Conservation (phyloP, 2,888 invertebrate genomes). For the Leptothorax acervorum region DNA sequence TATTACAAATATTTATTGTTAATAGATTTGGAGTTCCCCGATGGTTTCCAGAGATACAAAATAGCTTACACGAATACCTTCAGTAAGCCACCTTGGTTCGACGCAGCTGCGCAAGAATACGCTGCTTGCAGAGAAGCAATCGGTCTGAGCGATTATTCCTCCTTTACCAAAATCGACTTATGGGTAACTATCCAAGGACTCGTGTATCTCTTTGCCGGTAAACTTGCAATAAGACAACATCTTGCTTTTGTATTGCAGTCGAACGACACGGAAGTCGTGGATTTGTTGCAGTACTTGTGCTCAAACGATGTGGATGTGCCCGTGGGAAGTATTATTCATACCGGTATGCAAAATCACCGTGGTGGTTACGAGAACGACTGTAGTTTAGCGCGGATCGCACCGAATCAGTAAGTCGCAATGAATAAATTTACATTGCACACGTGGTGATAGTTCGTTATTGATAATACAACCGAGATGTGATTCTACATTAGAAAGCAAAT, state of each 20-base stretch:
- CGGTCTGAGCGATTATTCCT: conserved; percentile 98
- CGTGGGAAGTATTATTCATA: conserved; percentile 97
- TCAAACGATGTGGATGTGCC: conserved; percentile 98
- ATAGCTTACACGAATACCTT: conserved; percentile 94
- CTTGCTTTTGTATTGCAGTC: conserved; percentile 87
- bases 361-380: conserved; percentile 99
- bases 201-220: neutral
- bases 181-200: conserved; percentile 88
- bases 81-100: conserved; percentile 97
- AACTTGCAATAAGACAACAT: neutral
- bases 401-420: conserved; percentile 91
- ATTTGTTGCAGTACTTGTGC: conserved; percentile 96
- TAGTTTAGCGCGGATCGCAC: conserved; percentile 94
- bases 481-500: neutral
- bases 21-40: conserved; percentile 66
- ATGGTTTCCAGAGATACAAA: conserved; percentile 82
- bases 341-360: conserved; percentile 97
- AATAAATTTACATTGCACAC: conserved; percentile 1
- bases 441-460: neutral
- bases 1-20: neutral
- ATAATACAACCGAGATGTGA: conserved; percentile 12
- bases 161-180: conserved; percentile 98
- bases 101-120: conserved; percentile 95
- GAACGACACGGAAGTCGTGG: conserved; percentile 94
- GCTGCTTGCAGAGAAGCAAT: conserved; percentile 97